These are phyloP conservation scores for Drosophila sp. DNA, from an alignment of 1,140 invertebrate species.

Conservation along the genomic window DNA sequence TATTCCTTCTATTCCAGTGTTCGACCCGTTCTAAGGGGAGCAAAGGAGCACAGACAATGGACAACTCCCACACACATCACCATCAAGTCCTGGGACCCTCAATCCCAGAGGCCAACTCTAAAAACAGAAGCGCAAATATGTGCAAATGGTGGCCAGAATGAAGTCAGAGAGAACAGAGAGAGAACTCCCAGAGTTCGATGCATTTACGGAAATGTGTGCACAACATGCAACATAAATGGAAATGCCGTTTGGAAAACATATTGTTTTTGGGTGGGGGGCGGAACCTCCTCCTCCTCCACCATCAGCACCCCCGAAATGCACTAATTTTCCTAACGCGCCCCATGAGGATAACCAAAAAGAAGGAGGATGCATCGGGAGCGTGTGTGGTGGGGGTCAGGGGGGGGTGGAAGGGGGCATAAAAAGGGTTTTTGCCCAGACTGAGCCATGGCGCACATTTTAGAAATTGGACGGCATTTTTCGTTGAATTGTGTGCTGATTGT, in stretches of 20 bases:
- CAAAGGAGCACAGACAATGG: neutral
- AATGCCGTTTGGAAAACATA: constrained; percentile 80
- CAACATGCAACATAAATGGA: constrained; percentile 81
- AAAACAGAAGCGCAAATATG: constrained; percentile 61
- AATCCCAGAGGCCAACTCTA: constrained; percentile 37
- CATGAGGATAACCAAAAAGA: constrained; percentile 36
- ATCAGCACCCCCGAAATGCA: constrained; percentile 49
- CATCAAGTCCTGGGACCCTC: neutral
- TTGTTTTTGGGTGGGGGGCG: constrained; percentile 68
- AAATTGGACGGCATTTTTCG: constrained; percentile 81
- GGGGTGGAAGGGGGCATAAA: neutral
- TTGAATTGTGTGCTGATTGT: constrained; percentile 82
- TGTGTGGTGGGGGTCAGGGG: no score
- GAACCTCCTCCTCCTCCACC: neutral
- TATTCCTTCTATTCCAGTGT: neutral
- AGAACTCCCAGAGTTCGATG: constrained; percentile 35
- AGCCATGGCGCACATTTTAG: constrained; percentile 68
- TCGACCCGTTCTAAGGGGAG: neutral
- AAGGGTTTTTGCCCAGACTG: neutral
- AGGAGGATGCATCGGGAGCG: neutral
- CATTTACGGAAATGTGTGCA: constrained; percentile 81
- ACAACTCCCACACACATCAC: neutral
- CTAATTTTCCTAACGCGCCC: constrained; percentile 76
- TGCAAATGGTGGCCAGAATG: constrained; percentile 34
- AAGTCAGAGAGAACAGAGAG: neutral